Evolutionary conservation across 2,888 invertebrate species (phyloP), one percentile per base, ranked within the genome.

Genomic region (Catocala fraxini): DNA sequence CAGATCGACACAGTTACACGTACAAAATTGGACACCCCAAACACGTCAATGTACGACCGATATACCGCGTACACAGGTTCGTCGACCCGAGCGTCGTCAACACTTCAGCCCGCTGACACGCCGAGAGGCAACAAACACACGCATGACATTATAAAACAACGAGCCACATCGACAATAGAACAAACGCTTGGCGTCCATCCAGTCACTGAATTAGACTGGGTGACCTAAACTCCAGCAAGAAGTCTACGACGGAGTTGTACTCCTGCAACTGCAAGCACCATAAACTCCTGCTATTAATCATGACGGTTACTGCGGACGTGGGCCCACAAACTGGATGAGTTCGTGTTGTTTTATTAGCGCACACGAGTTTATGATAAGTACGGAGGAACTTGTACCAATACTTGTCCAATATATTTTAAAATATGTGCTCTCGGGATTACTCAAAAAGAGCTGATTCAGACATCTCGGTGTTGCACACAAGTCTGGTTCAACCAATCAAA

Each of bases 131-230:
- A 71, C 77, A 82, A 61, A 49, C 56, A 59, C 82, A 85, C 82
- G 82, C 85, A 84, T 83, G 84, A 88, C 86, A 86, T 82, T 85
- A 87, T 81, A 89, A 90, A 88, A 89, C 86, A 82, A 87, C 82
- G 82, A 85, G 80, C 72, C 59, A 76, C 79, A 67, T 81, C 89
- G 81, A 92, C 92, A 92, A 93, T 91, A 91, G 92, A 89, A 89
- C 89, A 86, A 91, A 89, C 86, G 87, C 82, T 91, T 93, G 93
- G 93, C 92, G 84, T 70, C 77, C 75, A 87, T 92, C 93, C 93
- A 93, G 91, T 74, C 88, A 82, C 89, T 83, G 86, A 92, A 85
- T 91, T 92, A 92, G 91, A 89, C 81, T 84, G 85, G 75, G 78
- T 84, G 83, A 86, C 83, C 87, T 84, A 85, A 86, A 82, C 82